A percentile compares a stretch with the other conserved stretches of the same genome.
These are phyloP conservation scores for Batillaria attramentaria DNA, from an alignment of 1,140 invertebrate genomes.

Conservation along the genomic window DNA sequence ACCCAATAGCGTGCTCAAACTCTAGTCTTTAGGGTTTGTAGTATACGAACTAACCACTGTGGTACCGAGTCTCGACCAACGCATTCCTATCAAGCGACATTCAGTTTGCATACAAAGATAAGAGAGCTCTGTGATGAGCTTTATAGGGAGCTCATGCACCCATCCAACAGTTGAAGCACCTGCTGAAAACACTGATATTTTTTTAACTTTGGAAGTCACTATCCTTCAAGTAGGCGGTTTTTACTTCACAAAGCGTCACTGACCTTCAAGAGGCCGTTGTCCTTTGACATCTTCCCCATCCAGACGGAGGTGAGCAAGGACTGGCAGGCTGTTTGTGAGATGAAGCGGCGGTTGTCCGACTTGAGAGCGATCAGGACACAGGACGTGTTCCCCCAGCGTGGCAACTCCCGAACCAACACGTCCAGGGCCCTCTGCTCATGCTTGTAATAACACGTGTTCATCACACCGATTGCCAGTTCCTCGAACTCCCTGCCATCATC, in stretches of 20 bases:
- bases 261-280: constrained; percentile 57
- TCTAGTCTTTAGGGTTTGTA: too few species aligned
- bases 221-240: background rate
- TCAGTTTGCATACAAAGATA: too few species aligned
- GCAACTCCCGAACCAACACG: constrained; percentile 61
- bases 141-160: too few species aligned
- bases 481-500: constrained; percentile 63
- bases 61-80: too few species aligned
- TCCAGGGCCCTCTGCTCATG: constrained; percentile 67
- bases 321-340: constrained; percentile 70
- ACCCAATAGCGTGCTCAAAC: too few species aligned
- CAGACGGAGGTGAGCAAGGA: constrained; percentile 68
- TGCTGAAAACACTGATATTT: too few species aligned
- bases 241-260: constrained; percentile 6
- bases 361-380: constrained; percentile 67
- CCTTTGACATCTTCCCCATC: constrained; percentile 65
- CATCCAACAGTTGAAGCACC: too few species aligned
- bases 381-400: constrained; percentile 66
- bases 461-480: constrained; percentile 64
- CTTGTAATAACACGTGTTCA: constrained; percentile 67
- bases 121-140: too few species aligned
- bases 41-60: too few species aligned
- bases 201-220: background rate
- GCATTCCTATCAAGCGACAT: too few species aligned
- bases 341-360: constrained; percentile 68